Base-by-base conservation (phyloP, 2,113 vertebrate genomes). In the Phalacrocorax carbo region DNA sequence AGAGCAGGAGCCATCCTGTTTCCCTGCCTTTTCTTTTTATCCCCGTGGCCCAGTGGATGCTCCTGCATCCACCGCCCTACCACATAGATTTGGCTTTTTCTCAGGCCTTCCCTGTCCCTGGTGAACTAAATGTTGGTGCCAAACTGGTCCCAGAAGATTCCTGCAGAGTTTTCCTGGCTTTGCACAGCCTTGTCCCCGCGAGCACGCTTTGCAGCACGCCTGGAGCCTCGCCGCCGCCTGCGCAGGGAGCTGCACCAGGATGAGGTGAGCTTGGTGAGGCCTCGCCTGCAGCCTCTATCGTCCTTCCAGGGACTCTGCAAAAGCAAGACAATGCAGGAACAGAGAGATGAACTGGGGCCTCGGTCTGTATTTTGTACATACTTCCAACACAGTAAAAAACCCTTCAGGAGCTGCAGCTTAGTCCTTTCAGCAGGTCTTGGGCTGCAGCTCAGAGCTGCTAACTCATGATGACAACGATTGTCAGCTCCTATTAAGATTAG, bases 381-480 rank as follows among this genome's bases (percentile, higher is more conserved):
- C 10, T 51, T 38, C 58, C 76, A 60, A 2, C 1, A 3, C 72
- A 46, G 32, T 21, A 6, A 75, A 78, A 82, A 62, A 13, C 42
- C 62, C 83, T 54, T 15, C 52, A 55, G 91, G 86, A 92, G 61
- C 62, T 88, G 92, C 68, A 75, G 76, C 78, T 91, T 11, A 25
- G 44, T 20, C 60, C 92, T 78, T 81, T 27, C 87, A 82, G 92
- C 68, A 34, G 76, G 48, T 49, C 68, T 48, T 13, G 71, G 62
- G 75, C 66, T 91, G 81, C 79, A 58, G 68, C 83, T 72, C 68
- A 2, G 80, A 76, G 83, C 84, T 82, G 89, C 89, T 96, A 91
- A 97, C 81, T 89, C 58, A 13, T 18, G 73, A n/a, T 91, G 97
- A 93, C 96, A 96, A 66, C 86, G 7, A 38, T 10, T 95, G 97